phyloP scores from a whole-genome alignment of 2,888 invertebrate species.

The Clivina fossor region DNA sequence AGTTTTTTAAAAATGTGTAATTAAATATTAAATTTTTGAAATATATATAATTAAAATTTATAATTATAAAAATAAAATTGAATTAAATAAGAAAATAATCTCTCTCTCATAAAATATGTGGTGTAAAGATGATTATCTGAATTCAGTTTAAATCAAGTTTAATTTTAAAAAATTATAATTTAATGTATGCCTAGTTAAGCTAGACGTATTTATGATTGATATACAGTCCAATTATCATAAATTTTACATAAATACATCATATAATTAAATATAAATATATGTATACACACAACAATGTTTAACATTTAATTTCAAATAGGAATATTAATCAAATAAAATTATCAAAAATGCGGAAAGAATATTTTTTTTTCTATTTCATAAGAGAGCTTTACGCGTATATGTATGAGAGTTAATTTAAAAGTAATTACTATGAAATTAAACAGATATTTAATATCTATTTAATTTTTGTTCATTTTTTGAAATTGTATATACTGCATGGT shows the following conservation, averaged over 20 bases:
- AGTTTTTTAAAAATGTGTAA: too few species aligned
- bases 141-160: constrained; percentile 24
- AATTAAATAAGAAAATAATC: too few species aligned
- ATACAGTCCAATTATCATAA: constrained; percentile 20
- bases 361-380: neutral
- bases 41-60: too few species aligned
- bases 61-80: too few species aligned
- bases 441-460: too few species aligned
- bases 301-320: neutral
- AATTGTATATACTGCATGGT: too few species aligned
- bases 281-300: neutral
- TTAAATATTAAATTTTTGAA: too few species aligned
- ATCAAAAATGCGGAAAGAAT: too few species aligned
- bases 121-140: constrained; percentile 30
- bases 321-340: too few species aligned
- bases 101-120: constrained; percentile 18
- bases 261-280: constrained; percentile 26
- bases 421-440: neutral
- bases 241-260: constrained; percentile 10
- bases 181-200: constrained; percentile 19
- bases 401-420: neutral
- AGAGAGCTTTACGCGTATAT: neutral
- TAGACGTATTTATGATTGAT: constrained; percentile 23
- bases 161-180: constrained; percentile 24
- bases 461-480: too few species aligned